Base-by-base conservation (phyloP, 2,797 vertebrate species). In the Tachyglossus aculeatus region DNA sequence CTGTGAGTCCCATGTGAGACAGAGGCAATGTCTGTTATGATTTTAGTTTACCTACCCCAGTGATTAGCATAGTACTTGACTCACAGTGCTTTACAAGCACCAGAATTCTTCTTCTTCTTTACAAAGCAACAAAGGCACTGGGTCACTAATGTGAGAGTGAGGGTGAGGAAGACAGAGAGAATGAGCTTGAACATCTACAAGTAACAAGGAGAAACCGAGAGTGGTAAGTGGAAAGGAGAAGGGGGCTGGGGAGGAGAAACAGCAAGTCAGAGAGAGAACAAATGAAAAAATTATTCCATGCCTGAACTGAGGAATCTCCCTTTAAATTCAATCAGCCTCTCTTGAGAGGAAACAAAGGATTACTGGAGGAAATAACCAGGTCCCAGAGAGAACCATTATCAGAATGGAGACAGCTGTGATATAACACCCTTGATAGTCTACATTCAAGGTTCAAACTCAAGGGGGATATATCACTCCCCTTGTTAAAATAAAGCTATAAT, bases 401-500 rank as follows among this genome's bases (percentile, higher is more conserved):
- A 67, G 43, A 38, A 41, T 3, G 14, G 24, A 76, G 78, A 85
- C 85, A 80, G 80, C 74, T 74, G 78, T 78, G 62, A 85, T 74
- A 37, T 15, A 80, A 61, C 71, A 71, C 67, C 50, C 45, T 54
- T 3, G 50, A 78, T 78, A 13, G 2, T 52, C 76, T 61, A 54
- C 50, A 45, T 55, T 74, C 68, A 80, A 73, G 63, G 36, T 68
- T 76, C 56, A 29, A 65, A 73, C 85, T 78, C 82, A 61, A 13
- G 76, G 76, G 78, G 45, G 54, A 38, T 22, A 36, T 58, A 78
- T 51, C 75, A 50, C 37, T 44, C 68, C 63, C 78, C 73, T 40
- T 80, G 78, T 85, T 78, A 83, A 85, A 83, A 81, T 87, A 85
- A 83, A 83, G 56, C 74, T 44, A 80, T 85, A 75, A 80, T 73